Evolutionary conservation across 2,113 vertebrate genomes (phyloP).

Genomic region (Erythrocercus mccallii): DNA sequence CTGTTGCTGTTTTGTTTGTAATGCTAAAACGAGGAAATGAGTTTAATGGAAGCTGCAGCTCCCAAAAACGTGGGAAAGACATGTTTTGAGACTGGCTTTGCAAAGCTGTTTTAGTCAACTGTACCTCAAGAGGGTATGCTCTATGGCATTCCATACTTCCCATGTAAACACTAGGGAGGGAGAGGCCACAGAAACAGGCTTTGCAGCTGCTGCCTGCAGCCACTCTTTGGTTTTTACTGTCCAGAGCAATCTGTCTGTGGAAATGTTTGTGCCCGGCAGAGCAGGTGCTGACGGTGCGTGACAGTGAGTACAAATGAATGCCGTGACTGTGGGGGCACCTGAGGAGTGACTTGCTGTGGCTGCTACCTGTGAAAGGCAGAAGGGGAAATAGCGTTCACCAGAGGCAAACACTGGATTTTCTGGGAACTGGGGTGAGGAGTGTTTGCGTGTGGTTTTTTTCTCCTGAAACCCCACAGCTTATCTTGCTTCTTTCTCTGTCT

Average conservation of each 20-base stretch:
- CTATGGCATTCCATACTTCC: not conserved
- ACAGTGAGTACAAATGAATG: accelerated
- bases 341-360: not conserved
- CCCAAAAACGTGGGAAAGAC: not conserved
- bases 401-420: not conserved
- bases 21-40: not conserved
- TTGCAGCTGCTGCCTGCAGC: not conserved
- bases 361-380: not conserved
- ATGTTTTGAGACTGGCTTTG: not conserved
- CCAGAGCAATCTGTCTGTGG: not conserved
- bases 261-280: not conserved
- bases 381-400: not conserved
- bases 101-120: not conserved
- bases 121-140: not conserved
- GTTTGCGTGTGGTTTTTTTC: not conserved
- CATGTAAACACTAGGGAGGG: not conserved
- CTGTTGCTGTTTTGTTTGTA: not conserved
- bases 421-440: not conserved
- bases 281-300: not conserved
- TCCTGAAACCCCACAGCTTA: not conserved
- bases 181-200: not conserved
- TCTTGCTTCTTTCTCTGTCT: not conserved
- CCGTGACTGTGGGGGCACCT: not conserved
- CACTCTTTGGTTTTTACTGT: not conserved
- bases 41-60: not conserved